phyloP scores from a whole-genome alignment of 2,888 invertebrate genomes.

The Lycocerus yunnanus region DNA sequence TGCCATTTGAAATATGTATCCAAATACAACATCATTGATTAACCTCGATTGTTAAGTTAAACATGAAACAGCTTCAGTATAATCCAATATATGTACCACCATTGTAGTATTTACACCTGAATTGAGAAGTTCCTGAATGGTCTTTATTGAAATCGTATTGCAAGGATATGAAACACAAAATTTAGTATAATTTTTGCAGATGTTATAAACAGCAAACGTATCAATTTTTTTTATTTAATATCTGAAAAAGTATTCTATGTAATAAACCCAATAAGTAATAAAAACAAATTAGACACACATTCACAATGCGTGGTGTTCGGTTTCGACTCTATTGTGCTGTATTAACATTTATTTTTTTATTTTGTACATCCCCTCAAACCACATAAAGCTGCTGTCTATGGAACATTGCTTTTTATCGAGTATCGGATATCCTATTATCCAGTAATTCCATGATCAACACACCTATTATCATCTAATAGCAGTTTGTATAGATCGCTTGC shows the following conservation, averaged over 20 bases:
- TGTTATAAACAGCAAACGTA: not conserved
- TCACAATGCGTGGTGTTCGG: conserved; percentile 23
- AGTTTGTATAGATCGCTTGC: conserved; percentile 26
- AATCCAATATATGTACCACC: not conserved
- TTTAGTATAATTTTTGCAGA: not conserved
- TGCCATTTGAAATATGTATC: too few species aligned
- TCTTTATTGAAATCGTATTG: not conserved
- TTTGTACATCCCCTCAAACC: conserved; percentile 30
- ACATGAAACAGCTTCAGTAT: not conserved
- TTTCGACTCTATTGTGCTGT: conserved; percentile 29
- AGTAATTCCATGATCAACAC: conserved; percentile 40
- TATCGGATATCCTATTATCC: conserved; percentile 41
- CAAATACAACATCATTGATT: too few species aligned
- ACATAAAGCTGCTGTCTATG: conserved; percentile 30
- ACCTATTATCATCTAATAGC: conserved; percentile 38
- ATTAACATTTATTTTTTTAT: conserved; percentile 34
- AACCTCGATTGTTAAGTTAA: not conserved
- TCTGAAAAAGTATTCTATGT: not conserved
- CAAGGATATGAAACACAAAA: not conserved
- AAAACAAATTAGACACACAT: conserved; percentile 30
- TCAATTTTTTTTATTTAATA: not conserved
- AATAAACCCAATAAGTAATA: conserved; percentile 16
- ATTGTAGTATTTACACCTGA: not conserved
- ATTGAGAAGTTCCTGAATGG: not conserved
- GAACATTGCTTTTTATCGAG: conserved; percentile 37